Percentiles rank a stretch among this genome's conserved stretches.
Evolutionary conservation across 2,113 vertebrate species (phyloP).

Genomic region (Dasyprocta punctata): DNA sequence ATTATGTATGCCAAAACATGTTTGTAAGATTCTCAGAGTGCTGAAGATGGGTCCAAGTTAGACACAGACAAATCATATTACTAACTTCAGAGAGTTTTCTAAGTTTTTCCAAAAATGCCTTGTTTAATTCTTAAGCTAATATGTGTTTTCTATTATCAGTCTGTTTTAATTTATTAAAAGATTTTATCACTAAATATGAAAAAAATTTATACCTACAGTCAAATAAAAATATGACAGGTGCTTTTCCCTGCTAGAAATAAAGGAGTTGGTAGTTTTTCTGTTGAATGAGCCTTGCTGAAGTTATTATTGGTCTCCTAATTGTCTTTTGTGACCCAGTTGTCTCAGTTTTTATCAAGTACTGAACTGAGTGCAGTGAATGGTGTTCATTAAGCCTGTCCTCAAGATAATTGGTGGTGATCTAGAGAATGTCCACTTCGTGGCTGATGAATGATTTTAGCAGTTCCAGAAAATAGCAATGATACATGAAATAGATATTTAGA

Average conservation of each 20-base stretch:
- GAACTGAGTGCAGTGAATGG: not conserved
- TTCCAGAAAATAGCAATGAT: not conserved
- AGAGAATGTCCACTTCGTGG: not conserved
- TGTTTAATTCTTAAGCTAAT: not conserved
- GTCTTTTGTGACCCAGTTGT: not conserved
- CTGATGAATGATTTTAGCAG: not conserved
- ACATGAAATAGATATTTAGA: not conserved
- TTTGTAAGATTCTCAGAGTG: not conserved
- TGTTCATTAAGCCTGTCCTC: not conserved
- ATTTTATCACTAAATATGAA: not conserved
- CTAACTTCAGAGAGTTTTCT: not conserved
- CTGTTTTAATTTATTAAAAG: not conserved
- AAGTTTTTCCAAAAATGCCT: not conserved
- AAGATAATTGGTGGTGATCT: not conserved
- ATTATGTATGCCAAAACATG: not conserved
- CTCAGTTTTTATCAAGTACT: too few relatives aligned
- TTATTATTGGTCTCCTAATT: not conserved
- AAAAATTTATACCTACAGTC: not conserved
- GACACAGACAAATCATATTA: not conserved
- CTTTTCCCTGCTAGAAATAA: not conserved
- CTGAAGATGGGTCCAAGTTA: not conserved
- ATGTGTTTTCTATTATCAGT: not conserved
- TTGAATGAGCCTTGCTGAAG: not conserved
- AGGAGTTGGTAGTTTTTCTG: not conserved
- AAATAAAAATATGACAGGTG: not conserved